Evolutionary conservation across 1,140 invertebrate genomes (phyloP), one percentile per base, ranked within the genome.

Genomic region (Pectinophora gossypiella): DNA sequence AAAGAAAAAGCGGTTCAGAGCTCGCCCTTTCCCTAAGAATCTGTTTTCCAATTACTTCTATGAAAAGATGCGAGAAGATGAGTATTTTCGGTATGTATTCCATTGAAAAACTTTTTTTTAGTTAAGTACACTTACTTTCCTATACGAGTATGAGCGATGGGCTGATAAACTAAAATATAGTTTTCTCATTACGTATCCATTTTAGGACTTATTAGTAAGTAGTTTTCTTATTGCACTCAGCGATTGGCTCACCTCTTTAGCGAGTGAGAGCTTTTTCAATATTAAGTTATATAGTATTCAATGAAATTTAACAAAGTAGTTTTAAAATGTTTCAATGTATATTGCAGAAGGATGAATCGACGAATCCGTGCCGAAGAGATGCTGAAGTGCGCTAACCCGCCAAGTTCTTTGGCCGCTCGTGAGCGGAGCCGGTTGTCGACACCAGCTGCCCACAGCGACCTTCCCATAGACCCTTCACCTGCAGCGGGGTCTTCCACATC

Each of bases 31-130:
- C 19, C 93, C 93, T 4, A 92, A 89, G 65, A 90, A 92, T 81
- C 68, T 94, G 10, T 93, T 93, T 63, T 91, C 90, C 19, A 92
- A 92, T 59, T 92, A 92, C 50, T 88, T 93, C 57, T 93, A 93
- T 50, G 90, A 92, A 47, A 92, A 91, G 64, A 92, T 92, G 88
- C 86, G 91, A 38, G 92, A 93, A 68, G 91, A 93, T 59, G 91
- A 93, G 58, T 93, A 91, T 76, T 92, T 91, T 66, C 90, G 92
- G 92, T 93, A 65, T 70, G 21, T n/a, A n/a, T n/a, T n/a, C n/a
- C n/a, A n/a, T n/a, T n/a, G n/a, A n/a, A n/a, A n/a, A n/a, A n/a
- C n/a, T n/a, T n/a, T n/a, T n/a, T n/a, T n/a, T n/a, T n/a, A n/a
- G n/a, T n/a, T n/a, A n/a, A n/a, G n/a, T n/a, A n/a, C n/a, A n/a